Evolutionary conservation across 2,113 vertebrate species (phyloP).

Genomic region (Ceratotherium simum): DNA sequence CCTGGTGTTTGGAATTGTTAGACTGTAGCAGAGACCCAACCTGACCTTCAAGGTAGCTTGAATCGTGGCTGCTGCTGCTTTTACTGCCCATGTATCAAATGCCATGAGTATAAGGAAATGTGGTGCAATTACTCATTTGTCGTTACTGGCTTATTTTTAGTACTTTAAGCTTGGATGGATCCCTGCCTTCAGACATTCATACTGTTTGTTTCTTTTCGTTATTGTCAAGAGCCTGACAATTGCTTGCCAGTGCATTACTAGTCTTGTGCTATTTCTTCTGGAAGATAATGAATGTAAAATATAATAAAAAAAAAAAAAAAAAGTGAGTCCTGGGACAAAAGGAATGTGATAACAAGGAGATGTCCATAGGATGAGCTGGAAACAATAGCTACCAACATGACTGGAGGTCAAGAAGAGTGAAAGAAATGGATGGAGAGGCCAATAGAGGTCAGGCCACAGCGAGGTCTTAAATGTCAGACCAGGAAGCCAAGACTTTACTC

Average conservation of each 20-base stretch:
- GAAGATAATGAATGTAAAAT: conserved; percentile 68
- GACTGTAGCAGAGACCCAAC: background rate
- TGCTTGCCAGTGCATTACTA: conserved; percentile 36
- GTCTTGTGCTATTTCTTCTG: conserved; percentile 49
- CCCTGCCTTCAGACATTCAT: background rate
- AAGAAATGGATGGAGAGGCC: background rate
- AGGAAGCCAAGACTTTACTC: background rate
- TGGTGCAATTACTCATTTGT: conserved; percentile 3
- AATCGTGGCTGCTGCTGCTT: background rate
- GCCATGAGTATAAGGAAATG: background rate
- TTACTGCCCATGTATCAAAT: background rate
- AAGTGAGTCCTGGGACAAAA: background rate
- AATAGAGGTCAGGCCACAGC: background rate
- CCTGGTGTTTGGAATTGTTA: conserved; percentile 50
- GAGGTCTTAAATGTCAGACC: too few relatives aligned
- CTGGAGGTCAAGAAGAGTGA: background rate
- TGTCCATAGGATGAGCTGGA: background rate
- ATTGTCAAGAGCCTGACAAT: conserved; percentile 57
- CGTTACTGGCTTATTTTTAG: conserved; percentile 60
- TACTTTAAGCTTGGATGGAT: background rate
- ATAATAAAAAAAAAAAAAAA: background rate
- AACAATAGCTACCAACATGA: background rate
- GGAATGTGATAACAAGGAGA: background rate
- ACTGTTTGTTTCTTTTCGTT: conserved; percentile 27
- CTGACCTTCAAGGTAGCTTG: conserved; percentile 56